A percentile compares a stretch with the other conserved stretches of the same genome.
phyloP scores from a whole-genome alignment of 2,113 vertebrate species.

The Desmodus rotundus region DNA sequence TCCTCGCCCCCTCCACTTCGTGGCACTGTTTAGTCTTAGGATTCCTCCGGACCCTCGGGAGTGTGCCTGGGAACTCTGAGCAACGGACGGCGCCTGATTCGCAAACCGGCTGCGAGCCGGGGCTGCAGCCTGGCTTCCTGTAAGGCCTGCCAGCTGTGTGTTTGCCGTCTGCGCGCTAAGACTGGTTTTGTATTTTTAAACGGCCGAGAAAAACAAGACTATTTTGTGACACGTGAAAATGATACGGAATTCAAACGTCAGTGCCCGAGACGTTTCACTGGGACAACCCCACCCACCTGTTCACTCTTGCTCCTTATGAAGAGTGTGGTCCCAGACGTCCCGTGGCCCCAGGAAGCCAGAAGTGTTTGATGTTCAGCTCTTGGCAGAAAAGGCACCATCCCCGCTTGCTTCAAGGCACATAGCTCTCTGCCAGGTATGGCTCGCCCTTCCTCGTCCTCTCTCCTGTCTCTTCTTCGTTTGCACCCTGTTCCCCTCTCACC shows the following conservation, averaged over 20 bases:
- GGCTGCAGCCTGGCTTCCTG: neutral
- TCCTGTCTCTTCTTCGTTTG: neutral
- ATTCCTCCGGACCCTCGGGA: rapidly evolving
- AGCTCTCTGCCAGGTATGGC: neutral
- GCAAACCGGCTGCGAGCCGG: neutral
- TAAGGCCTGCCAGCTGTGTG: neutral
- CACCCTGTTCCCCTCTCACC: neutral
- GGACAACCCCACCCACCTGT: rapidly evolving
- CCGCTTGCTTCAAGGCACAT: rapidly evolving
- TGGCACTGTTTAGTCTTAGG: neutral
- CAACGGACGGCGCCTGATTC: rapidly evolving
- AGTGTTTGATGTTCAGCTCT: no score
- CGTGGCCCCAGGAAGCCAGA: neutral
- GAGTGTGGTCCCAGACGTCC: no score
- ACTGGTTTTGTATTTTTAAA: neutral
- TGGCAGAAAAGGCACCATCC: rapidly evolving
- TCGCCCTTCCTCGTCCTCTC: neutral
- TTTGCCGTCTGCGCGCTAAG: neutral
- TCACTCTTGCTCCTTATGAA: no score
- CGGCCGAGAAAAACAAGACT: neutral
- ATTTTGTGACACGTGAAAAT: neutral
- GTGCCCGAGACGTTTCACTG: neutral
- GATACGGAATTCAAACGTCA: no score
- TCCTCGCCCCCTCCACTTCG: rapidly evolving
- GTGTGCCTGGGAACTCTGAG: neutral